These are phyloP conservation scores for Nephrotoma appendiculata DNA, from an alignment of 2,888 invertebrate genomes.

Conservation along the genomic window DNA sequence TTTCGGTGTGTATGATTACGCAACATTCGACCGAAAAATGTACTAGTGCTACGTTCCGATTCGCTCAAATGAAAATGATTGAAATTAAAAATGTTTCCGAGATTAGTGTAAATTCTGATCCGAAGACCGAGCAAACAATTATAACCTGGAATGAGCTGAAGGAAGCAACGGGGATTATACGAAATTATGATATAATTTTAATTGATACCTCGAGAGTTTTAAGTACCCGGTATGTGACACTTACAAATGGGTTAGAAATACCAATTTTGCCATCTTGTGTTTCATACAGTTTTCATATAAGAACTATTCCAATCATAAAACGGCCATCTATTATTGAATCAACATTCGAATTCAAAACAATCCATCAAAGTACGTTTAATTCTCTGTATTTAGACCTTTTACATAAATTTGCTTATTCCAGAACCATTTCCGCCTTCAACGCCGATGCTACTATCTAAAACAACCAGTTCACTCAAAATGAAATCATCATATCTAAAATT, in stretches of 20 bases:
- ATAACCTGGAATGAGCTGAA: neutral
- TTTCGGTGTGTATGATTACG: neutral
- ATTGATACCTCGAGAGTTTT: neutral
- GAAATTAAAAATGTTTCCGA: neutral
- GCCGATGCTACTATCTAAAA: neutral
- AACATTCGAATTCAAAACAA: neutral
- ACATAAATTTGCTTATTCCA: neutral
- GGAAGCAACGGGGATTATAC: neutral
- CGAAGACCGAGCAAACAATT: neutral
- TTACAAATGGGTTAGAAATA: neutral
- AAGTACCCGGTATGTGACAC: neutral
- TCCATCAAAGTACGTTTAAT: neutral
- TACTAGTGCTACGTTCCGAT: neutral
- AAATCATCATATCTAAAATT: neutral
- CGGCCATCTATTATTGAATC: neutral
- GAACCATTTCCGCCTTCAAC: neutral
- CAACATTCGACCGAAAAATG: neutral
- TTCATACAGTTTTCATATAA: neutral
- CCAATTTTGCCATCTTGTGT: neutral
- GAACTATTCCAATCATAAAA: neutral
- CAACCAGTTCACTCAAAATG: neutral
- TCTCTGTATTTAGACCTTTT: neutral
- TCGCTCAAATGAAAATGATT: neutral
- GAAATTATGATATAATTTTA: neutral
- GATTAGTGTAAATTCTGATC: neutral